Base-by-base conservation (phyloP, 2,797 vertebrate genomes). In the Darevskia mixta region DNA sequence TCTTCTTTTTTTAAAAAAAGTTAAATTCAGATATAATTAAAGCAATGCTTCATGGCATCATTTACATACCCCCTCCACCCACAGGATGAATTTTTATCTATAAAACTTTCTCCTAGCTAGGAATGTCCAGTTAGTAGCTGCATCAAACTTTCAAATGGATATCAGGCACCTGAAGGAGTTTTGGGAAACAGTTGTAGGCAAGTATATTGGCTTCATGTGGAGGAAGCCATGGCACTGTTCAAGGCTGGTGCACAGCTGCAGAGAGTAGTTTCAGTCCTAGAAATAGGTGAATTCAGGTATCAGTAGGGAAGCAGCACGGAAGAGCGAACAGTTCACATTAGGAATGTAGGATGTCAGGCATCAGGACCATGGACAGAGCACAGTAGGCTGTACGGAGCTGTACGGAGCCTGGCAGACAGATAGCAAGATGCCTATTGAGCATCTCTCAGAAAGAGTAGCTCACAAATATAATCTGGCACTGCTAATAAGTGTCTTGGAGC, bases 331-430 rank as follows among this genome's bases (percentile, higher is more conserved):
- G 35, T 75, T 75, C 11, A 8, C 18, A 15, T n/a, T 64, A 38
- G 8, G 35, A 35, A 67, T 66, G 18, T 13, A 27, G 35, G 61
- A 58, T 75, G 25, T 1, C 5, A 49, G n/a, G 18, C 23, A 23
- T 85, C 73, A 85, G 83, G 9, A 85, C 83, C 83, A 32, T 85
- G 83, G 83, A 85, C 1, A 85, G 83, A 67, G 83, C 27, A 32
- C 15, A 27, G 43, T 20, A 43, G 73, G 67, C 25, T n/a, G 8
- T n/a, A 71, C 1, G 9, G 27, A n/a, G 67, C 25, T n/a, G 8
- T n/a, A 71, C 3, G 9, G 27, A n/a, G 69, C 27, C 69, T 29
- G 55, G 17, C 18, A 45, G 5, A 2, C 32, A 41, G 13, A 29
- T 85, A 38, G 20, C 17, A n/a, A 1, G 10, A 11, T 66, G n/a